phyloP scores from a whole-genome alignment of 2,797 vertebrate genomes.

The Monodelphis domestica region DNA sequence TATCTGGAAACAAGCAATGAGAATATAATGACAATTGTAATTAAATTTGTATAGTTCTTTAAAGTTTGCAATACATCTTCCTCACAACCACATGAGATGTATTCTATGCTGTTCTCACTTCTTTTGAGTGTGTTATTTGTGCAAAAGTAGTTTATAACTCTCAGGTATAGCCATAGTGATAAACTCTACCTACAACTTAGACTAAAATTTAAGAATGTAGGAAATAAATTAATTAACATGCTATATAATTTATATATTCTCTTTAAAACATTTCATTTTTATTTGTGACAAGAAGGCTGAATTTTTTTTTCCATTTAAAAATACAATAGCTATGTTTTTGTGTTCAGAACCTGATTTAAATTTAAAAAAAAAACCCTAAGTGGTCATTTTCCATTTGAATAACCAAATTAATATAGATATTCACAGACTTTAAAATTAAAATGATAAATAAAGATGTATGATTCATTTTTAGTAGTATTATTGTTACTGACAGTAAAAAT shows the following conservation, averaged over 20 bases:
- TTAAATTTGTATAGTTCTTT: not conserved
- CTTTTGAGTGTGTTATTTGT: not conserved
- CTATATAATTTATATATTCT: not conserved
- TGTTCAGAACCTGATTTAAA: not conserved
- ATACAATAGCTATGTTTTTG: not conserved
- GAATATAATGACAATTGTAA: not conserved
- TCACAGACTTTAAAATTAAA: slow-evolving; percentile 22
- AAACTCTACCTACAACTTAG: not conserved
- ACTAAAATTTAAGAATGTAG: not conserved
- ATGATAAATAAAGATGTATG: slow-evolving; percentile 37
- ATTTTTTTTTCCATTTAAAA: not conserved
- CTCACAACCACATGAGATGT: not conserved
- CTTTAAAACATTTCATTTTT: not conserved
- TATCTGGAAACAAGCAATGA: not conserved
- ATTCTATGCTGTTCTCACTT: not conserved
- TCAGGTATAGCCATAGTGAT: not conserved
- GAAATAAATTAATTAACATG: not conserved
- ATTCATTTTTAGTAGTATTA: slow-evolving; percentile 26
- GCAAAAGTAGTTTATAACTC: not conserved
- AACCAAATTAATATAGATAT: slow-evolving; percentile 29
- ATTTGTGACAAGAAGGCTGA: not conserved
- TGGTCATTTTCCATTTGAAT: not conserved
- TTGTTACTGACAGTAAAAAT: slow-evolving; percentile 49
- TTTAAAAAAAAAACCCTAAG: slow-evolving; percentile 11
- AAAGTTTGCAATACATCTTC: not conserved